Percentiles rank a stretch among this genome's conserved stretches.
These are phyloP conservation scores for Drosophila truncata DNA, from an alignment of 1,140 invertebrate species.

Conservation along the genomic window DNA sequence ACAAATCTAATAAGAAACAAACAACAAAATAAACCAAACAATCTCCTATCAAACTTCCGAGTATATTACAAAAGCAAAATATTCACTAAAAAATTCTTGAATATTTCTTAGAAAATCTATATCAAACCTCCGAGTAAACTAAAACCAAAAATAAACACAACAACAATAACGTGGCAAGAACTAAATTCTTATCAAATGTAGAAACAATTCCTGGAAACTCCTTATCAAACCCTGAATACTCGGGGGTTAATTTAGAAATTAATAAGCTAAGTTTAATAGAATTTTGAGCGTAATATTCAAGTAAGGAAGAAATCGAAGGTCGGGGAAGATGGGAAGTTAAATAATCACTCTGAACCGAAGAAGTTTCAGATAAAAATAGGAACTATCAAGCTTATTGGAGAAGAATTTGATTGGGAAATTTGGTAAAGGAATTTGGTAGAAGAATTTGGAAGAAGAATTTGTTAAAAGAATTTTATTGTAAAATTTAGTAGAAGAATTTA, in stretches of 20 bases:
- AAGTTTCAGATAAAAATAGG: no score
- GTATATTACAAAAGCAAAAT: no score
- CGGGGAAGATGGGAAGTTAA: no score
- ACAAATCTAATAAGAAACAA: neutral
- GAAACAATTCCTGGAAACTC: neutral
- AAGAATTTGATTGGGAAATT: neutral
- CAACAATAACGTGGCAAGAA: neutral
- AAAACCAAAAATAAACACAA: neutral
- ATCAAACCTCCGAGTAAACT: neutral
- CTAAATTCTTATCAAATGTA: neutral
- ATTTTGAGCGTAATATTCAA: neutral
- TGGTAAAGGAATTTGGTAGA: neutral
- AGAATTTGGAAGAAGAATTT: neutral
- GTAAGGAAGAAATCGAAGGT: neutral
- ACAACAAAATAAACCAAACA: no score
- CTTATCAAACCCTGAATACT: neutral
- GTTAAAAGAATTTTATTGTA: no score
- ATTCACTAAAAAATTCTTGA: no score
- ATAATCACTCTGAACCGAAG: no score
- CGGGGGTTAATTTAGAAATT: neutral
- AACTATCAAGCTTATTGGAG: neutral
- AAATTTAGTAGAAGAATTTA: neutral
- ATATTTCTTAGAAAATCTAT: no score
- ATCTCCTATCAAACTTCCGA: no score
- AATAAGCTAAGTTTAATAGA: neutral